Evolutionary conservation across 2,797 vertebrate genomes (phyloP), one percentile per base, ranked within the genome.

Genomic region (Neostethus bicornis): DNA sequence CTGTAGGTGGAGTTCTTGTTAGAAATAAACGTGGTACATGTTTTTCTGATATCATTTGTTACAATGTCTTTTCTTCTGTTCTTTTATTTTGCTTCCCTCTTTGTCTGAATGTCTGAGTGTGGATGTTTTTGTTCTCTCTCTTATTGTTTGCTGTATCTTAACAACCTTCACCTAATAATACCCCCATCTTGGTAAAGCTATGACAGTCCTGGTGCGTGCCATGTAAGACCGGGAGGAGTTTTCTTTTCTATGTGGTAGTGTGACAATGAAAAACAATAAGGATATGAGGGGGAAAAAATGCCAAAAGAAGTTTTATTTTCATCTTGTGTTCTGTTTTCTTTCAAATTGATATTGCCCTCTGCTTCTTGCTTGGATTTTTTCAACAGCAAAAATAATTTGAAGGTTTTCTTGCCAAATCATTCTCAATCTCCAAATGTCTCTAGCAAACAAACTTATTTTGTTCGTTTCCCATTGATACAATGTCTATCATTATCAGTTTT

Each of bases 211-310:
- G 1, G 8, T 58, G 50, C 67, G 64, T 66, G 32, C 54, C 74
- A 77, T 72, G 66, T 66, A 66, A 75, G 48, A 57, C 68, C 1
- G 4, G 54, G 46, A 60, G 60, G 44, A 63, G 54, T 73, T 51
- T 51, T 21, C 54, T 41, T 66, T 43, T 64, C 38, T 24, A 29
- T 60, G 46, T 51, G 16, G 19, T 54, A 29, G 44, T 62, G 53
- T 54, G 51, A n/a, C n/a, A n/a, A n/a, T n/a, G n/a, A n/a, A n/a
- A n/a, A n/a, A 68, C 46, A 43, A 24, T 66, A 39, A 47, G 38
- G 53, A 45, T 57, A 32, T 28, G 41, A 51, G 32, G n/a, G n/a
- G n/a, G n/a, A n/a, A n/a, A n/a, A n/a, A n/a, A n/a, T n/a, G n/a
- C n/a, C n/a, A n/a, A n/a, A n/a, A n/a, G n/a, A n/a, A n/a, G n/a